Percentiles rank a stretch among this genome's conserved stretches.
These are phyloP conservation scores for Lasioglossum baleicum DNA, from an alignment of 1,140 invertebrate genomes.

Conservation along the genomic window DNA sequence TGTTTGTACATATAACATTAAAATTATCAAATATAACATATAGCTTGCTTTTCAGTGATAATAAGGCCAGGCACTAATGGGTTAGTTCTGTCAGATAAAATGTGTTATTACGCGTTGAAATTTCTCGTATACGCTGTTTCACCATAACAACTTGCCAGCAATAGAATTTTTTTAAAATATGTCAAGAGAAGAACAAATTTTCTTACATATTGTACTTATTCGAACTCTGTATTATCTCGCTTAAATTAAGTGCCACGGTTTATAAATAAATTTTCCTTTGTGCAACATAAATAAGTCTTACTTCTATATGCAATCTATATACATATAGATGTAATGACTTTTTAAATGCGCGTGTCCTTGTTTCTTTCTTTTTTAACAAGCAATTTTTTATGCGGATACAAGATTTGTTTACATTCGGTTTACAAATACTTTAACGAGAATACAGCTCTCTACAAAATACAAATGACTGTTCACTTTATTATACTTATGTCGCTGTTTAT, in stretches of 20 bases:
- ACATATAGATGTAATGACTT: background rate
- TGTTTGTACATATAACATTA: background rate
- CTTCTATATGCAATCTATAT: background rate
- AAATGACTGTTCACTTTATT: background rate
- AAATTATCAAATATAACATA: background rate
- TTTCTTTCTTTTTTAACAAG: background rate
- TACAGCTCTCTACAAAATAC: constrained; percentile 28
- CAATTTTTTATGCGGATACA: constrained; percentile 4
- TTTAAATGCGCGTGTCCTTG: background rate
- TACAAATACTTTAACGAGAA: constrained; percentile 1
- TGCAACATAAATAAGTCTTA: constrained; percentile 8
- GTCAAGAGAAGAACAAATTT: background rate
- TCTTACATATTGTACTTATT: background rate
- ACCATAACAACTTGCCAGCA: background rate
- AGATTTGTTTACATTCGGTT: background rate
- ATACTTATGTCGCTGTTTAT: background rate
- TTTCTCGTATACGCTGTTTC: constrained; percentile 3
- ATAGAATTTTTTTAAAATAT: background rate
- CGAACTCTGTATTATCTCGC: background rate
- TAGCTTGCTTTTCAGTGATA: background rate
- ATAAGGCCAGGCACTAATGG: background rate
- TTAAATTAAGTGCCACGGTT: constrained; percentile 2
- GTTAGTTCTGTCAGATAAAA: background rate
- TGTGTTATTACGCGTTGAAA: constrained; percentile 6
- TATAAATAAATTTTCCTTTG: constrained; percentile 22